Base-by-base conservation (phyloP, 2,113 vertebrate genomes). In the Phylloscopus trochilus region DNA sequence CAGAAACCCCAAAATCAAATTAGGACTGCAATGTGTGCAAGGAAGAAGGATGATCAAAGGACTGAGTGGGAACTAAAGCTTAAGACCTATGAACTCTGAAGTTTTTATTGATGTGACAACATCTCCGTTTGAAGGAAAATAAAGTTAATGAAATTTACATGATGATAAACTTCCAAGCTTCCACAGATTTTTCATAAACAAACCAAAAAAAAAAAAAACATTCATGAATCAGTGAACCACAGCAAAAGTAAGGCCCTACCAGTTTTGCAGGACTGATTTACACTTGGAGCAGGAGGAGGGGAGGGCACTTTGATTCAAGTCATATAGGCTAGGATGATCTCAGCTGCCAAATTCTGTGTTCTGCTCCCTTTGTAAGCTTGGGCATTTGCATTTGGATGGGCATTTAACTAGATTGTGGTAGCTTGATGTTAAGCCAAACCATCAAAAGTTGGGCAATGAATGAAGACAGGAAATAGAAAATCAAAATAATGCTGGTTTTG, bases 141-240 rank as follows among this genome's bases (percentile, higher is more conserved):
- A 93, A 96, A 94, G 41, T 89, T 81, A 84, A 62, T 88, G 87
- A 51, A 79, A 87, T 92, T 79, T 92, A 95, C 82, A 96, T 70
- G 80, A 93, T 77, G 47, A 89, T 53, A 79, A 91, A 74, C 63
- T 94, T 93, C 83, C 83, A 86, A 81, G 47, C 43, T 96, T 95
- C 94, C 94, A 97, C 91, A 96, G 89, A 94, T 90, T 94, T 70
- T 85, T 73, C 35, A 82, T 89, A 83, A 96, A 87, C 92, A 94
- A 97, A 97, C 97, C 93, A 55, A 43, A 97, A 94, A 55, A 43
- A 97, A 94, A 56, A 47, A 97, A 94, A 58, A 44, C 94, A 94
- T 97, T 97, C 91, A 95, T 86, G 91, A 97, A 98, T 97, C 77
- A 96, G 95, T 90, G 90, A 95, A 90, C 94, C 96, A 95, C 92